Percentiles rank a stretch among this genome's conserved stretches.
Evolutionary conservation across 2,797 vertebrate species (phyloP).

Genomic region (Melanotaenia trifasciata): DNA sequence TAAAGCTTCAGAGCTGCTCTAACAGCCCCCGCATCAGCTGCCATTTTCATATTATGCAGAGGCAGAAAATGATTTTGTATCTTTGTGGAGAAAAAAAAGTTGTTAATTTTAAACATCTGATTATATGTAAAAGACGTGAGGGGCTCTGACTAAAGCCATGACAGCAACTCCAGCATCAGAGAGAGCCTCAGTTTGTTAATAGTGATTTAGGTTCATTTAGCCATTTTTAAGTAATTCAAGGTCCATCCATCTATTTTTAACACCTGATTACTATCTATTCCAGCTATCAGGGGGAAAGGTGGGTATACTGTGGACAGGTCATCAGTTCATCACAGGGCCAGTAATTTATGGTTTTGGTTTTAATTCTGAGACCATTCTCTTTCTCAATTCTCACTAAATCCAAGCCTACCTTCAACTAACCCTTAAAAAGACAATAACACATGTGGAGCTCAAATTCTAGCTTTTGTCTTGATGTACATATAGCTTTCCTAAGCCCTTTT

Average conservation of each 20-base stretch:
- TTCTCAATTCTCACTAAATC: not conserved
- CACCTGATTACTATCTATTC: too few relatives aligned
- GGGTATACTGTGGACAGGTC: too few relatives aligned
- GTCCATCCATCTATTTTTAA: not conserved
- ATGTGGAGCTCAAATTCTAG: not conserved
- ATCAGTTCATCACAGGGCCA: not conserved
- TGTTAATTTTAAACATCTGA: not conserved
- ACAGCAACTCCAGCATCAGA: not conserved
- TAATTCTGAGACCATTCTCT: not conserved
- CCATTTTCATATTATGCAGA: not conserved
- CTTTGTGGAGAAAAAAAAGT: not conserved
- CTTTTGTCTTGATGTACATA: not conserved
- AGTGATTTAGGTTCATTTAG: not conserved
- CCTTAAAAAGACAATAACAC: not conserved
- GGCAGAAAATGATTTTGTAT: not conserved
- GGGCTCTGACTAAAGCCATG: too few relatives aligned
- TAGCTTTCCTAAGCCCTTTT: not conserved
- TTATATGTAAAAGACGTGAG: not conserved
- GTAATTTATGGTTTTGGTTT: too few relatives aligned
- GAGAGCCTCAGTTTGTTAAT: not conserved
- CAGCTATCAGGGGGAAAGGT: not conserved
- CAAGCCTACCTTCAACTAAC: not conserved
- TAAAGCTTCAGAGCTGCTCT: conserved; percentile 13
- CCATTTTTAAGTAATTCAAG: not conserved
- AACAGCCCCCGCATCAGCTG: conserved; percentile 8